Percentiles rank a stretch among this genome's conserved stretches.
Conservation (phyloP, 2,113 vertebrate genomes). For the Theristicus caerulescens region DNA sequence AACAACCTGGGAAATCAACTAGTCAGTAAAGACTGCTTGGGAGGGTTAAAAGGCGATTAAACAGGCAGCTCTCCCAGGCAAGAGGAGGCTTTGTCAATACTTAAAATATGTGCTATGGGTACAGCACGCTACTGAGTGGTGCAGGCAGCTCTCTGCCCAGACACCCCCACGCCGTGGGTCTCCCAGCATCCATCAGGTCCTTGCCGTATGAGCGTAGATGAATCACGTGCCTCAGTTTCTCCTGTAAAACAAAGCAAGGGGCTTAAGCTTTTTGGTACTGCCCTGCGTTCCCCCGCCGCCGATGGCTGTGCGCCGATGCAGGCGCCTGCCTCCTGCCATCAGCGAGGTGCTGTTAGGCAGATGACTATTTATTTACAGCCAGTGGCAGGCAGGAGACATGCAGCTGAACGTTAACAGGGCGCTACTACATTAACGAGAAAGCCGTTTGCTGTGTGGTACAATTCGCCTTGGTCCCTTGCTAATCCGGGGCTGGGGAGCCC, state of each 20-base stretch:
- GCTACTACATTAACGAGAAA: background rate
- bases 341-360: background rate
- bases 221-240: background rate
- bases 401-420: background rate
- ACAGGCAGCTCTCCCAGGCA: background rate
- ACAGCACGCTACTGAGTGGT: background rate
- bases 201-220: fast-evolving
- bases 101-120: background rate
- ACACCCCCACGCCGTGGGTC: fast-evolving
- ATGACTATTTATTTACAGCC: background rate
- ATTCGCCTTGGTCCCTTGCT: background rate
- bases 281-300: fast-evolving
- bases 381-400: background rate
- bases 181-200: background rate
- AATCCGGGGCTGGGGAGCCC: background rate
- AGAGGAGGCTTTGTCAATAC: background rate
- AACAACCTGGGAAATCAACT: background rate
- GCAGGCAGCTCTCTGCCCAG: background rate
- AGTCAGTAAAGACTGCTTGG: background rate
- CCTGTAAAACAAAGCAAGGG: background rate
- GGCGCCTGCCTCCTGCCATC: background rate
- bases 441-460: background rate
- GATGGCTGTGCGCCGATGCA: fast-evolving
- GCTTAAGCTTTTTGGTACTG: background rate
- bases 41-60: background rate